Evolutionary conservation across 2,888 invertebrate genomes (phyloP).

Genomic region (Therioaphis trifolii): DNA sequence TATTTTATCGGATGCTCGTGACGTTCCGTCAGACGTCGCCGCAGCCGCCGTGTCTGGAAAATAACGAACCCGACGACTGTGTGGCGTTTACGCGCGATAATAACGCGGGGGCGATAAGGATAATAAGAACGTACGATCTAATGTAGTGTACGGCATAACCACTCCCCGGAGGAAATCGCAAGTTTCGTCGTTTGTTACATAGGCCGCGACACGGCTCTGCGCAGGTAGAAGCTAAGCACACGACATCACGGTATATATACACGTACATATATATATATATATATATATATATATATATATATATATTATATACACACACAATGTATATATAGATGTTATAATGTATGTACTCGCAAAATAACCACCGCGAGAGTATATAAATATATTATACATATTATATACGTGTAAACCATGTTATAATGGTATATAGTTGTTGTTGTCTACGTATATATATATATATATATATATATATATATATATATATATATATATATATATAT

Average conservation of each 20-base stretch:
- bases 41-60: too few relatives aligned
- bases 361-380: neutral
- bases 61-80: too few relatives aligned
- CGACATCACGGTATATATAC: neutral
- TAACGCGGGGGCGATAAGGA: neutral
- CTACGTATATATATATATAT: too few relatives aligned
- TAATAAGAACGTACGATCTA: neutral
- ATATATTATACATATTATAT: neutral
- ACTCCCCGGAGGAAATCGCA: neutral
- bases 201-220: neutral
- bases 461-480: too few relatives aligned
- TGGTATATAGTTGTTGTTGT: neutral
- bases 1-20: too few relatives aligned
- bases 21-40: too few relatives aligned
- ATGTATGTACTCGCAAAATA: neutral
- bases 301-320: neutral
- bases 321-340: too few relatives aligned
- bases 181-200: neutral
- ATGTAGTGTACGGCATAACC: neutral
- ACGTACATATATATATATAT: neutral
- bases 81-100: too few relatives aligned
- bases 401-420: neutral
- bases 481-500: too few relatives aligned
- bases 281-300: neutral
- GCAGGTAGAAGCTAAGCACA: neutral